A percentile compares a stretch with the other conserved stretches of the same genome.
Evolutionary conservation across 2,888 invertebrate genomes (phyloP).

Genomic region (Ferdinandea cuprea): DNA sequence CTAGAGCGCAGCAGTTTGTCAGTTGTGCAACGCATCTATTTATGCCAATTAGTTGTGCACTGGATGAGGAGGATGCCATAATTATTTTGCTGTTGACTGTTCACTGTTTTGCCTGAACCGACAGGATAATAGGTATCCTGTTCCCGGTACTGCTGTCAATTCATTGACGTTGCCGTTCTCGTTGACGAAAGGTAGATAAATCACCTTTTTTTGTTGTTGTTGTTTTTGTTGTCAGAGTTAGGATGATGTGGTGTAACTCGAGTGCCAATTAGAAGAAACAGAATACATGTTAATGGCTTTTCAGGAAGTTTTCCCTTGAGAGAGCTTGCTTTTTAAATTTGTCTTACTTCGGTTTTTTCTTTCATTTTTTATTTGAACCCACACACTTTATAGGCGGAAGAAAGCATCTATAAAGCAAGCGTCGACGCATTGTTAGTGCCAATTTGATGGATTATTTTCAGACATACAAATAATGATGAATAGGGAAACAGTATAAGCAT

Average conservation of each 20-base stretch:
- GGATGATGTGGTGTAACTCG: conserved; percentile 47
- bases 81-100: conserved; percentile 16
- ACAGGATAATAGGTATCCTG: conserved; percentile 4
- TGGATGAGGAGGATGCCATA: not conserved
- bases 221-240: too few relatives aligned
- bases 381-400: conserved; percentile 9
- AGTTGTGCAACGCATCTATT: conserved; percentile 9
- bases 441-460: conserved; percentile 70
- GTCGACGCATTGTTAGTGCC: conserved; percentile 70
- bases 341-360: conserved; percentile 20
- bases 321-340: conserved; percentile 50
- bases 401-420: too few relatives aligned
- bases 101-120: not conserved
- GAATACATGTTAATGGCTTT: conserved; percentile 68
- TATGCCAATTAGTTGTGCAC: conserved; percentile 26
- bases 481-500: too few relatives aligned
- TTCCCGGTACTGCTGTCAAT: not conserved
- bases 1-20: not conserved
- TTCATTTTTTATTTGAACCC: too few relatives aligned
- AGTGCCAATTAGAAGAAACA: conserved; percentile 67
- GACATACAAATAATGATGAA: too few relatives aligned
- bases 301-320: conserved; percentile 59
- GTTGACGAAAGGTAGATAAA: too few relatives aligned
- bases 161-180: too few relatives aligned
- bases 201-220: too few relatives aligned